Evolutionary conservation across 2,888 invertebrate species (phyloP).

Genomic region (Seira musarum): DNA sequence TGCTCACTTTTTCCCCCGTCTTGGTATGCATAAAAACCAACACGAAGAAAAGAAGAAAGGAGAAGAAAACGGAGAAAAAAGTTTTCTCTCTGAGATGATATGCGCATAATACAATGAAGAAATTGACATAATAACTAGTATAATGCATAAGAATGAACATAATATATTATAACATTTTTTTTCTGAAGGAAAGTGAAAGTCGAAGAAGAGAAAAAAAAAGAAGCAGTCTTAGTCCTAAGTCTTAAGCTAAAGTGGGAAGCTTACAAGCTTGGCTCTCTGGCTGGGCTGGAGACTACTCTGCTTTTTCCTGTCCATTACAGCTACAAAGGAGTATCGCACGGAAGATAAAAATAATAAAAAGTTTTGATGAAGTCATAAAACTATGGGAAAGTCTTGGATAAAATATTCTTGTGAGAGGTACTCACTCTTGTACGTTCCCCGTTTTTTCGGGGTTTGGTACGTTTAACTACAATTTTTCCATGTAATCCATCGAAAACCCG

Average conservation of each 20-base stretch:
- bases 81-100: conserved; percentile 27
- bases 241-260: background rate
- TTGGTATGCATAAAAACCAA: conserved; percentile 20
- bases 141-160: background rate
- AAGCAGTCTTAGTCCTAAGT: background rate
- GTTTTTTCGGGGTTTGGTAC: background rate
- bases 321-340: background rate
- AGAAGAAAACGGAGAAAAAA: conserved; percentile 10
- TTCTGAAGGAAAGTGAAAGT: conserved; percentile 42
- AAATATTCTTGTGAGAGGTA: background rate
- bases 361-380: conserved; percentile 15
- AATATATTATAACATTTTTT: background rate
- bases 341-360: conserved; percentile 12
- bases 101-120: conserved; percentile 3
- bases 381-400: background rate
- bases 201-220: conserved; percentile 5
- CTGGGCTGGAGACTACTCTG: background rate
- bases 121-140: conserved; percentile 1
- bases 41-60: background rate
- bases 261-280: background rate
- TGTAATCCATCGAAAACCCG: background rate
- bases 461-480: background rate
- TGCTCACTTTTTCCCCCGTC: conserved; percentile 2
- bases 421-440: background rate
- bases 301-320: conserved; percentile 10